Evolutionary conservation across 2,113 vertebrate species (phyloP), one percentile per base, ranked within the genome.

Genomic region (Carassius carassius): DNA sequence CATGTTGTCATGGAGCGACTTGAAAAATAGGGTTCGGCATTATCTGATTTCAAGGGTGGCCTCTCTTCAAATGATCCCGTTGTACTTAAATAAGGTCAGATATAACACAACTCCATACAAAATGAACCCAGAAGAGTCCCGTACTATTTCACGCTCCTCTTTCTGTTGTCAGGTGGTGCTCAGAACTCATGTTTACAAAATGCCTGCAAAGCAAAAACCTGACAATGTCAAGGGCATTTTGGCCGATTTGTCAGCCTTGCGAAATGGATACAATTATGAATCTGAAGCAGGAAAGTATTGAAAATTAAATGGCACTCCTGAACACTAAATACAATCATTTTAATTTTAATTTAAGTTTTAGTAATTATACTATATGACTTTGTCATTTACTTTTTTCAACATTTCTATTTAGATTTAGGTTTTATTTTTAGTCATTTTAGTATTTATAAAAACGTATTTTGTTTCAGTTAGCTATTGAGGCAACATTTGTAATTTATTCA

Each of bases 171-270:
- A 67, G 56, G 44, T 29, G 62, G n/a, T 25, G 54, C 80, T 51
- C 41, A 29, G 54, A 58, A 63, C 17, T 60, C 49, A 47, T 79
- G 51, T 72, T 67, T 72, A 67, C 63, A 73, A 79, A 79, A 60
- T 72, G 51, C 56, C 81, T 73, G 51, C 49, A 47, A 54, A 19
- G 29, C 29, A 75, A 80, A 82, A 77, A 25, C 60, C 25, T 41
- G 19, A 29, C 80, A 84, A 87, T 84, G 69, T 87, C 69, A 84
- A 56, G 82, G 69, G 41, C 56, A 25, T 84, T 86, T 78, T 19
- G 58, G 58, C 32, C 19, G 13, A 63, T 77, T 65, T 84, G 74
- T 78, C 65, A n/a, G 37, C 21, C 17, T 51, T 25, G 54, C 70
- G 58, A 63, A 63, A 73, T 78, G 54, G 63, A 73, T 67, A n/a